Conservation (phyloP, 2,113 vertebrate genomes). For the Suricata suricatta region DNA sequence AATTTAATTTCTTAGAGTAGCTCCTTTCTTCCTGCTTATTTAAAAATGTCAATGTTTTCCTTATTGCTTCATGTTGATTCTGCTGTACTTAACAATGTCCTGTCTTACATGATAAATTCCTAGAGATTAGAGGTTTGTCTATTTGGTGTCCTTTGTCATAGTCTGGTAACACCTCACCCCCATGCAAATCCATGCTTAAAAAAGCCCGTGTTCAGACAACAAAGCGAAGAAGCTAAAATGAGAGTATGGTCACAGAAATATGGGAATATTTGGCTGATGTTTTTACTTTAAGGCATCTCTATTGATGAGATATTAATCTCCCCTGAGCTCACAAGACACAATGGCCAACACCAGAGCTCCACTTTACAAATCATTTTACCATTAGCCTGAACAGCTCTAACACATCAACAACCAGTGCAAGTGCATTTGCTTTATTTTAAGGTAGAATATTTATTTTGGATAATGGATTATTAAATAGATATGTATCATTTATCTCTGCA, state of each 20-base stretch:
- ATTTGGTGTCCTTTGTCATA: background rate
- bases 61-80: background rate
- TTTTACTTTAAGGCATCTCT: constrained; percentile 39
- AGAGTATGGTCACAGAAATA: background rate
- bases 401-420: constrained; percentile 48
- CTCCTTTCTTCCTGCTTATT: background rate
- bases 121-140: background rate
- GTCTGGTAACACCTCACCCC: background rate
- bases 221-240: background rate
- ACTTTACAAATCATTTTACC: constrained; percentile 73
- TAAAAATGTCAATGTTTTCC: background rate
- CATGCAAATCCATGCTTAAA: background rate
- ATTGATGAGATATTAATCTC: constrained; percentile 55
- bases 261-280: background rate
- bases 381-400: constrained; percentile 52
- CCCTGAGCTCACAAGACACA: background rate
- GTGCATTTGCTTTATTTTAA: constrained; percentile 76
- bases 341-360: background rate
- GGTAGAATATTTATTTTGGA: constrained; percentile 78
- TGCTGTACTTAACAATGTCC: background rate
- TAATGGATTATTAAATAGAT: constrained; percentile 81
- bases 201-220: background rate
- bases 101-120: background rate
- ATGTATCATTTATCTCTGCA: constrained; percentile 78
- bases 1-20: background rate